Conservation (phyloP, 2,797 vertebrate genomes). For the Parauchenoglanis punctatus region DNA sequence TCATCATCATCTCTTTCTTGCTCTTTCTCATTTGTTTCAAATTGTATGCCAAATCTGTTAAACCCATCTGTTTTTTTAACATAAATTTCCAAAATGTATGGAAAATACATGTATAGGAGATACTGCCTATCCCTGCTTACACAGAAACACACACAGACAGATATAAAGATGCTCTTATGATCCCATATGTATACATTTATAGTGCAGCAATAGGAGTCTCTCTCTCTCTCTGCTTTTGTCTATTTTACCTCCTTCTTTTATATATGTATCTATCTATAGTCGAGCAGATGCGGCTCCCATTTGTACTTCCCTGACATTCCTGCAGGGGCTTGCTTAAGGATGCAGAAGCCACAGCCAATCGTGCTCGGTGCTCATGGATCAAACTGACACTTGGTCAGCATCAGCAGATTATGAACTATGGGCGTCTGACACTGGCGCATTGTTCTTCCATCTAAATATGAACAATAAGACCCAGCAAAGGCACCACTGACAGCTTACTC, state of each 20-base stretch:
- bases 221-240: slow-evolving; percentile 55
- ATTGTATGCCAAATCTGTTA: neutral
- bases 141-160: neutral
- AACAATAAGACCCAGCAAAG: slow-evolving; percentile 78
- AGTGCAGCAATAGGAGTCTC: slow-evolving; percentile 50
- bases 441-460: slow-evolving; percentile 85
- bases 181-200: slow-evolving; percentile 32
- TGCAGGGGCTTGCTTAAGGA: slow-evolving; percentile 74
- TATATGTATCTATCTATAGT: slow-evolving; percentile 80
- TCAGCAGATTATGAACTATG: slow-evolving; percentile 87
- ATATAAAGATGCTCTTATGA: neutral
- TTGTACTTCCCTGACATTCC: slow-evolving; percentile 78
- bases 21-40: neutral
- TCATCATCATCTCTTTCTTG: too few species aligned
- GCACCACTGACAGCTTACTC: slow-evolving; percentile 71
- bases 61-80: too few species aligned
- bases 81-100: neutral
- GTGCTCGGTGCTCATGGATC: slow-evolving; percentile 72
- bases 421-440: slow-evolving; percentile 81
- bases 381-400: slow-evolving; percentile 85
- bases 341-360: slow-evolving; percentile 75
- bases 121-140: neutral
- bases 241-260: slow-evolving; percentile 55
- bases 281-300: slow-evolving; percentile 76
- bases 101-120: neutral